Conservation (phyloP, 2,113 vertebrate species). For the Zonotrichia leucophrys region DNA sequence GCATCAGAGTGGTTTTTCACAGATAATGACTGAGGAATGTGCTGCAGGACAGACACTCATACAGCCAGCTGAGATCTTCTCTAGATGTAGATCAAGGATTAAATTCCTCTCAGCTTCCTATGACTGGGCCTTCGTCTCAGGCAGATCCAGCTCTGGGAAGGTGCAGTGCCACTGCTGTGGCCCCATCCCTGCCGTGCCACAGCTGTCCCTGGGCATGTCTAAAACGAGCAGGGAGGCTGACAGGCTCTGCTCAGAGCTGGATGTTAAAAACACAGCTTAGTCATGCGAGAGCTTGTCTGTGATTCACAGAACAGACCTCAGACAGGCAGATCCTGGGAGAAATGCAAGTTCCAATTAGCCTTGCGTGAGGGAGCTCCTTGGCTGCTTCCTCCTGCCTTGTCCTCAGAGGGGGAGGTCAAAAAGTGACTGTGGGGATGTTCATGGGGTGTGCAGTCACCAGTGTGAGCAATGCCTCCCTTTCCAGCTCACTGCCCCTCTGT, state of each 20-base stretch:
- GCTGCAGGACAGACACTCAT: not conserved
- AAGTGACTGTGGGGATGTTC: not conserved
- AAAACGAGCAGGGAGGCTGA: not conserved
- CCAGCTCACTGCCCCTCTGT: not conserved
- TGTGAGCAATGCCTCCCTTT: not conserved
- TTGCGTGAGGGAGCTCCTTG: not conserved
- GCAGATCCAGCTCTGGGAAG: not conserved
- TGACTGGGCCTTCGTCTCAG: not conserved
- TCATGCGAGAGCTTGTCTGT: not conserved
- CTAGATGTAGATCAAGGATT: not conserved
- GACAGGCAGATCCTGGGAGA: not conserved
- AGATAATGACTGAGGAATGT: not conserved
- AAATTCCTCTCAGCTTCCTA: not conserved
- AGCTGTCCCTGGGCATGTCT: not conserved
- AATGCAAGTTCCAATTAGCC: not conserved
- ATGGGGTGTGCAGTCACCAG: not conserved
- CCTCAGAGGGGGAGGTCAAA: not conserved
- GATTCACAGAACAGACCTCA: not conserved
- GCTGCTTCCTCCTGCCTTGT: not conserved
- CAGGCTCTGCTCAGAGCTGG: not conserved
- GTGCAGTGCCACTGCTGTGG: not conserved
- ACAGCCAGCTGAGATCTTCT: not conserved
- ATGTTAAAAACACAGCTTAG: not conserved
- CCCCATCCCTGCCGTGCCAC: not conserved
- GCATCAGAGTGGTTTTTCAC: not conserved